Evolutionary conservation across 2,888 invertebrate species (phyloP).

Genomic region (Epistrophella euchroma): DNA sequence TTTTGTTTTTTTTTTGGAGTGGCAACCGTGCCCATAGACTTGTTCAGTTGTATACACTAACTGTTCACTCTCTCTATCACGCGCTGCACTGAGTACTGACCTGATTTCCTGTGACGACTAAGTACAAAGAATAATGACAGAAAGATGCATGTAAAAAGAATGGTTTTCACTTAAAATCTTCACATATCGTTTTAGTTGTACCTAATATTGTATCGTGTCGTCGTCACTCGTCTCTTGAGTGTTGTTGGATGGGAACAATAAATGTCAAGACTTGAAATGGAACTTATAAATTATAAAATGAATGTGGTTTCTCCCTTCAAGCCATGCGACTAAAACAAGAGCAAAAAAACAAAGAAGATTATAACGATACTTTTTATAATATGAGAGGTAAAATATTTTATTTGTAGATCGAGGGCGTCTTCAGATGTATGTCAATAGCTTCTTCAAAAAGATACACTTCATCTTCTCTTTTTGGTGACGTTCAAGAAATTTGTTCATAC

Average conservation of each 20-base stretch:
- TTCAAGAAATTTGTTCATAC: neutral
- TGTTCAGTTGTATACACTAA: slow-evolving; percentile 1
- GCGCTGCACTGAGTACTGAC: slow-evolving; percentile 62
- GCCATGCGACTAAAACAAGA: neutral
- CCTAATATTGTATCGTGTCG: slow-evolving; percentile 15
- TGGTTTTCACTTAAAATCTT: neutral
- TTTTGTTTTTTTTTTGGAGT: too few relatives aligned
- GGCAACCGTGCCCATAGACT: too few relatives aligned
- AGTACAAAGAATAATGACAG: slow-evolving; percentile 32
- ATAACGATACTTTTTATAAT: slow-evolving; percentile 13
- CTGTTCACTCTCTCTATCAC: slow-evolving; percentile 64
- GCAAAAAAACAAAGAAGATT: slow-evolving; percentile 33
- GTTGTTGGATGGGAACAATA: slow-evolving; percentile 47
- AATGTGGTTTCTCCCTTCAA: slow-evolving; percentile 5
- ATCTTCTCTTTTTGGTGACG: neutral
- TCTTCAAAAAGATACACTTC: neutral
- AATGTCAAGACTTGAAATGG: slow-evolving; percentile 40
- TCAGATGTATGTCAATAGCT: slow-evolving; percentile 34
- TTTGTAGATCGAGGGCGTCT: slow-evolving; percentile 41
- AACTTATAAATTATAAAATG: slow-evolving; percentile 18
- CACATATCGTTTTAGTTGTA: slow-evolving; percentile 10
- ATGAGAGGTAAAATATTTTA: slow-evolving; percentile 14
- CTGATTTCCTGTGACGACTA: slow-evolving; percentile 49
- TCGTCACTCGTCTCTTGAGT: neutral
- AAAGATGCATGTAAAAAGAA: slow-evolving; percentile 29